Evolutionary conservation across 2,113 vertebrate genomes (phyloP).

Genomic region (Platysternon megacephalum): DNA sequence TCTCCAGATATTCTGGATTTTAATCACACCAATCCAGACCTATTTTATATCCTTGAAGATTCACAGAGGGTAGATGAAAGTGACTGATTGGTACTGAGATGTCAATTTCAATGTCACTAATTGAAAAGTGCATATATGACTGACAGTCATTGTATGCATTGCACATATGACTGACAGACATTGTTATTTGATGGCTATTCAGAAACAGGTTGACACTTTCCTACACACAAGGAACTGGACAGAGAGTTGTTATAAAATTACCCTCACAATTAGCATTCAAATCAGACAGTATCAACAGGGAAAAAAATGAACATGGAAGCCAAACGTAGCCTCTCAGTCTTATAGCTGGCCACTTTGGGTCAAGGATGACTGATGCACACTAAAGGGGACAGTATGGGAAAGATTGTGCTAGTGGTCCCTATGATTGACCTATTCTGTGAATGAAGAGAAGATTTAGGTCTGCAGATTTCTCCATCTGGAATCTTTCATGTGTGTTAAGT

Average conservation of each 20-base stretch:
- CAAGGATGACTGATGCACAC: neutral
- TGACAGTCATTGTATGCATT: too few species aligned
- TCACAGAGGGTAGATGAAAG: neutral
- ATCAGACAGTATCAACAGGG: neutral
- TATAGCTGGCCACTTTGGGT: neutral
- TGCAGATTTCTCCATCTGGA: neutral
- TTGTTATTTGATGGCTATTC: neutral
- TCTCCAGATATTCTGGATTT: neutral
- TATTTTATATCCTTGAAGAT: neutral
- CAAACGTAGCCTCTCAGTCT: neutral
- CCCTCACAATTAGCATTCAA: neutral
- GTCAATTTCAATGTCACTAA: neutral
- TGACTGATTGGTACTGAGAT: neutral
- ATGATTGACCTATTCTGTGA: neutral
- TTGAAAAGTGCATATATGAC: neutral
- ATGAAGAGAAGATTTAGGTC: neutral
- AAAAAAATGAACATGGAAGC: neutral
- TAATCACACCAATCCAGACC: neutral
- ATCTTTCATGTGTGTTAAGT: neutral
- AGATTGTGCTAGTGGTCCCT: neutral
- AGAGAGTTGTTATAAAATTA: neutral
- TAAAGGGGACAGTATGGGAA: neutral
- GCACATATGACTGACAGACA: neutral
- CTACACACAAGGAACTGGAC: neutral
- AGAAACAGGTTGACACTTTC: neutral